Conservation (phyloP, 2,113 vertebrate species). For the Muntiacus muntjak region DNA sequence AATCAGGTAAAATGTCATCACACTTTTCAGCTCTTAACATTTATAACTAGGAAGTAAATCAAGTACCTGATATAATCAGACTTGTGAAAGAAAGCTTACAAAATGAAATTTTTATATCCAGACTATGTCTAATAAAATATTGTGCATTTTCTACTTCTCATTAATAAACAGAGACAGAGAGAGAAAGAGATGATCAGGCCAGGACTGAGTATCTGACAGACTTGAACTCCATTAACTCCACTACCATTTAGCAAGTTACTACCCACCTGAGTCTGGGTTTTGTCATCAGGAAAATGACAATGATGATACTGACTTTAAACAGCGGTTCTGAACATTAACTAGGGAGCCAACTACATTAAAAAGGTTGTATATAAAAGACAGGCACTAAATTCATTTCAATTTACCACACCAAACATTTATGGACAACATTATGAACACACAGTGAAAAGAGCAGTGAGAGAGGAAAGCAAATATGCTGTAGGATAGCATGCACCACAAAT, state of each 20-base stretch:
- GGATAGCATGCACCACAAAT: not conserved
- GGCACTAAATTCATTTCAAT: not conserved
- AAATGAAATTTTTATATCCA: not conserved
- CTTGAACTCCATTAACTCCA: not conserved
- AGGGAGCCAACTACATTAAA: not conserved
- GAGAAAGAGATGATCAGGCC: not conserved
- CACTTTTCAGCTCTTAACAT: not conserved
- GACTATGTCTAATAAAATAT: not conserved
- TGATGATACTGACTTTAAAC: not conserved
- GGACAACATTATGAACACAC: not conserved
- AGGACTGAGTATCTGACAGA: not conserved
- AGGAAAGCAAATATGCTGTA: not conserved
- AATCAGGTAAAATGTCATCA: not conserved
- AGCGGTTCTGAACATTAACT: not conserved
- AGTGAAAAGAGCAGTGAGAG: not conserved
- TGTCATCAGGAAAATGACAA: conserved; percentile 28
- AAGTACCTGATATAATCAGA: not conserved
- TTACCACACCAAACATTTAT: not conserved
- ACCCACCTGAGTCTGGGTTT: not conserved
- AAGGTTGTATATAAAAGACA: not conserved
- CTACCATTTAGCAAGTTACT: not conserved
- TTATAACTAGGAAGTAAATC: conserved; percentile 13
- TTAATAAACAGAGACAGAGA: not conserved
- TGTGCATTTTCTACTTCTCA: not conserved
- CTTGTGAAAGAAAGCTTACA: not conserved